A percentile compares a stretch with the other conserved stretches of the same genome.
Conservation (phyloP, 30 jellyfish, hydroid and myxozoan species). For the Clytia hemisphaerica region DNA sequence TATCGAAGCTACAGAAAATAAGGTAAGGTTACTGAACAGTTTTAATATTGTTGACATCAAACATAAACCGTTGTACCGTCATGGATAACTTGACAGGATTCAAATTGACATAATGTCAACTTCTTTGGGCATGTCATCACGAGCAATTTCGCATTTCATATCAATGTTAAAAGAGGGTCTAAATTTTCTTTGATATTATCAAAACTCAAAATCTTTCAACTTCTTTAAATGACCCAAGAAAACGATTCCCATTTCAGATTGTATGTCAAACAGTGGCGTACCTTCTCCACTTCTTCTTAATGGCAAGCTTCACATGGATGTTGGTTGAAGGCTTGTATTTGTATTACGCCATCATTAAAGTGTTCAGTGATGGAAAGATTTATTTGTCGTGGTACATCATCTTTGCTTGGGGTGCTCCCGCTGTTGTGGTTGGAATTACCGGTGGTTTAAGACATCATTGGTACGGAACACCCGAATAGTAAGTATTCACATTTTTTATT, state of each 20-base stretch:
- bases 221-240: background rate
- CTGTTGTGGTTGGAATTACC: slow-evolving; percentile 6
- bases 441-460: background rate
- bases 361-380: slow-evolving; percentile 23
- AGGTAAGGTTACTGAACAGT: no score
- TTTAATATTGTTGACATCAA: no score
- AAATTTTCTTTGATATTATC: no score
- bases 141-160: no score
- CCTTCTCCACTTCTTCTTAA: slow-evolving; percentile 17
- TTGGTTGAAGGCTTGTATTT: slow-evolving; percentile 29
- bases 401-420: slow-evolving; percentile 32
- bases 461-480: slow-evolving; percentile 14
- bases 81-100: no score
- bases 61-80: no score
- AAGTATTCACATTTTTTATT: background rate
- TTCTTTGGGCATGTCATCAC: no score
- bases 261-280: slow-evolving; percentile 21
- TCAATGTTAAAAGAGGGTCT: no score
- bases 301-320: slow-evolving; percentile 46
- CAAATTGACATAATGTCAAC: no score
- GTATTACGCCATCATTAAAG: slow-evolving; percentile 14
- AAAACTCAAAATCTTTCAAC: no score
- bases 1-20: slow-evolving; percentile 1
- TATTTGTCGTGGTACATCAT: slow-evolving; percentile 2
- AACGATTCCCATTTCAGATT: background rate